Evolutionary conservation across 1,140 invertebrate genomes (phyloP), one percentile per base, ranked within the genome.

Genomic region (Bombus cullumanus): DNA sequence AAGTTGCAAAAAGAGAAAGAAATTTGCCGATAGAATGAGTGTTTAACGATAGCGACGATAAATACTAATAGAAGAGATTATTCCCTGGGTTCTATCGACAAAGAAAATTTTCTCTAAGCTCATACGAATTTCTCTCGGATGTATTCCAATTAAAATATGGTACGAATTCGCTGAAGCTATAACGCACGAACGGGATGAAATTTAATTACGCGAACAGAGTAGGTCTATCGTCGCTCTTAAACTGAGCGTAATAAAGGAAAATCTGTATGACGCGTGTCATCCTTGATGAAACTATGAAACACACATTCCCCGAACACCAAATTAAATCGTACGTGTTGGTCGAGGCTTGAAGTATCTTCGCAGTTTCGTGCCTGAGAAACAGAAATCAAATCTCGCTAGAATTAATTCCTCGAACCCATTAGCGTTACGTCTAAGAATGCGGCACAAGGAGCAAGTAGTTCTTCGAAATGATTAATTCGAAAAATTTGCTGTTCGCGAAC

Each of bases 181-280:
- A 83, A 77, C 28, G 53, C 6, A 10, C 53, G 62, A 43, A 25
- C 59, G 1, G 31, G 34, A 66, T 37, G 25, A 77, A 68, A 83
- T 83, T 77, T 66, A 83, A 83, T 83, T 83, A 77, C 34, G 59
- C 31, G 73, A 28, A 53, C 25, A 77, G 43, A 39, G 73, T 83
- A 83, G 73, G 73, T 62, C 59, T 43, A 53, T 76, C 59, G 59
- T 53, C 41, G 62, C 62, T 83, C 59, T 83, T 77, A 76, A 83
- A 83, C 43, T 41, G 62, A 34, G 73, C 34, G 43, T 39, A 77
- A 83, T 77, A 53, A 53, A 77, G 81, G 43, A 77, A 66, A 77
- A 83, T 76, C 74, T 77, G 34, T 77, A 77, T 77, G 73, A 83
- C 39, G 41, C 43, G 34, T 83, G 81, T 77, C 73, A 77, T 47